Evolutionary conservation across 2,888 invertebrate species (phyloP), one percentile per base, ranked within the genome.

Genomic region (Colletes collaris): DNA sequence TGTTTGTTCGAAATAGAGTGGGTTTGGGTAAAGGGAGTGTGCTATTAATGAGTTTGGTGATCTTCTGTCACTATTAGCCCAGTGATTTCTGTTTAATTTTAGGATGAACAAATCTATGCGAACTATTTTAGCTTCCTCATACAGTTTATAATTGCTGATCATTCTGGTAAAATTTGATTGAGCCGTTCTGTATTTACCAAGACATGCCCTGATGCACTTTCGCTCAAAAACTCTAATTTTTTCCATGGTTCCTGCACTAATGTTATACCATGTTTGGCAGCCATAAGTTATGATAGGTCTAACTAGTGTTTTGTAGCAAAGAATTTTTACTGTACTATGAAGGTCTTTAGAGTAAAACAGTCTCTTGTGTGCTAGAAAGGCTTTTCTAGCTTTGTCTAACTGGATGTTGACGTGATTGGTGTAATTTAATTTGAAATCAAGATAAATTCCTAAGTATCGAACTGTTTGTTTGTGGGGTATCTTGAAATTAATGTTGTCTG

Each of bases 221-320:
- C 85, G 50, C 71, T 86, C 86, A 37, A 85, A 83, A 0, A 58
- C 4, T 46, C 84, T 40, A 0, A 85, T 1, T 46, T 81, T 82
- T 69, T 86, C 81, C 79, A 83, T 82, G 0, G 63, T 7, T 0
- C 72, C 37, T 0, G 82, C 76, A 27, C 27, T 27, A 2, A 27
- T 27, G 2, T 27, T 27, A 27, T 0, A 27, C 27, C 27, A 27
- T 27, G 10, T 75, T 0, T 53, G 78, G 27, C 79, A 83, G 0
- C 67, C 84, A 10, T 87, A 87, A 0, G 86, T 86, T 0, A 84
- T 0, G 0, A 86, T 79, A 0, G 85, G 85, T 40, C 59, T 49
- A 0, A 68, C 40, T 16, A 68, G 11, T 3, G 35, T 6, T 40
- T 68, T 59, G 11, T 68, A 68, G 11, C 68, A 68, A 4, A 46